These are phyloP conservation scores for Pagetopsis macropterus DNA, from an alignment of 2,797 vertebrate genomes.

Conservation along the genomic window DNA sequence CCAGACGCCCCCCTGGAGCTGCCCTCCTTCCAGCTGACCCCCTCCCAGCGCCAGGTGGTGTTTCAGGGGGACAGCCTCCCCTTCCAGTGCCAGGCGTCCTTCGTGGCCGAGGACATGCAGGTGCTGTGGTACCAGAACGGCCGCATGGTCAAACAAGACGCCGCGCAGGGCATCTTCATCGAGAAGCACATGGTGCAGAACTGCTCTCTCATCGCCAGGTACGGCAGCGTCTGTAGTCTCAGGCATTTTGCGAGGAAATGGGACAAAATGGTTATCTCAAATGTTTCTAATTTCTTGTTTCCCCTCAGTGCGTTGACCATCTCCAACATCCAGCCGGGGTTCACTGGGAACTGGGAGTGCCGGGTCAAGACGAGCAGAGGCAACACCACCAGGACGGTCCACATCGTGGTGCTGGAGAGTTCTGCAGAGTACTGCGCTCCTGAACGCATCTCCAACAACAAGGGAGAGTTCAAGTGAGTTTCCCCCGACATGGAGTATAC, in stretches of 20 bases:
- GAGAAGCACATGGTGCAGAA: constrained; percentile 97
- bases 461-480: constrained; percentile 95
- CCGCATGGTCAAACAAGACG: constrained; percentile 91
- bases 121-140: constrained; percentile 98
- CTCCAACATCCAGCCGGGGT: constrained; percentile 97
- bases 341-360: constrained; percentile 97
- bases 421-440: constrained; percentile 93
- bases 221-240: constrained; percentile 21
- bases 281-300: background rate
- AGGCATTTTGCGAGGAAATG: background rate
- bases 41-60: constrained; percentile 95
- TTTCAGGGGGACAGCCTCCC: constrained; percentile 97
- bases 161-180: constrained; percentile 94
- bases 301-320: constrained; percentile 91
- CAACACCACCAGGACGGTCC: constrained; percentile 93
- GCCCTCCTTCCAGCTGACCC: constrained; percentile 96
- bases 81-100: constrained; percentile 96
- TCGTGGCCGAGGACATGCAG: constrained; percentile 97
- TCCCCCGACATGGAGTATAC: background rate
- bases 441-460: constrained; percentile 95
- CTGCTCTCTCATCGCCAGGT: constrained; percentile 97
- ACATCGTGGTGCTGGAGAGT: constrained; percentile 95
- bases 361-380: constrained; percentile 92
- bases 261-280: background rate
- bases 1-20: constrained; percentile 94